phyloP scores from a whole-genome alignment of 2,113 vertebrate genomes.

The Eonycteris spelaea region DNA sequence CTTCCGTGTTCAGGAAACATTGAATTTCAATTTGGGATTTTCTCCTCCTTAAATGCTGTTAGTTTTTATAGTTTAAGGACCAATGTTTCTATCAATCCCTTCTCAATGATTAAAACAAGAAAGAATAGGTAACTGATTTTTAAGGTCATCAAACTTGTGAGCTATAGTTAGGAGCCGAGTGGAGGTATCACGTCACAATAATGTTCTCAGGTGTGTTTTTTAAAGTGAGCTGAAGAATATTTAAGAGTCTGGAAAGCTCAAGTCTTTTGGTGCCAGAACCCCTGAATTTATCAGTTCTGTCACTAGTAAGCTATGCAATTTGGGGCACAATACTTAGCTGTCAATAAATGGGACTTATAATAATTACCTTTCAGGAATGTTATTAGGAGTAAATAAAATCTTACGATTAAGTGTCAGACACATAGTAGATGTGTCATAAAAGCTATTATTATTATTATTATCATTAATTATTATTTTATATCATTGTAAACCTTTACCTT shows the following conservation, averaged over 20 bases:
- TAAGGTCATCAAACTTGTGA: neutral
- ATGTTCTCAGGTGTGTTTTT: neutral
- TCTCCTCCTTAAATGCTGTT: neutral
- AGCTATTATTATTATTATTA: neutral
- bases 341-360: neutral
- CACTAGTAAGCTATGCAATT: neutral
- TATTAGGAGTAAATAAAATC: neutral
- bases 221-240: neutral
- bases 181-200: neutral
- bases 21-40: neutral
- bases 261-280: neutral
- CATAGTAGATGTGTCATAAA: neutral
- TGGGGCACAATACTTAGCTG: neutral
- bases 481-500: neutral
- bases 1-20: neutral
- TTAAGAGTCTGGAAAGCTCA: neutral
- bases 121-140: constrained; percentile 25
- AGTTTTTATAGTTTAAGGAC: neutral
- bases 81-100: neutral
- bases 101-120: neutral
- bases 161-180: neutral
- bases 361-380: neutral
- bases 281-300: neutral
- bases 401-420: neutral
- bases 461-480: neutral